Base-by-base conservation (phyloP, 2,888 invertebrate genomes). In the Hydraecia micacea region DNA sequence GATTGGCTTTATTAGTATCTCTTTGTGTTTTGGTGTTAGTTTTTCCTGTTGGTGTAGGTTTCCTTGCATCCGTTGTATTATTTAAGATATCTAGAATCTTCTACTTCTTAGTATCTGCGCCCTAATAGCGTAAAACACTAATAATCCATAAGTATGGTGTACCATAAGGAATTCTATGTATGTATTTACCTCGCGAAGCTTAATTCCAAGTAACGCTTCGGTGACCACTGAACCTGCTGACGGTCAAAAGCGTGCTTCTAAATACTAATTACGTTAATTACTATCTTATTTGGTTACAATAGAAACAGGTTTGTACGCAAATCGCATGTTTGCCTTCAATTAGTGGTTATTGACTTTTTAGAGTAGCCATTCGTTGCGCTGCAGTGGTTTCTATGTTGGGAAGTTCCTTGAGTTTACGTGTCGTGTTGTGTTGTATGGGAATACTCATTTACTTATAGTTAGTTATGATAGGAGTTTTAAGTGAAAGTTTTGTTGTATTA, bases 251-350 rank as follows among this genome's bases (percentile, higher is more conserved):
- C 75, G 73, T 75, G 83, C 58, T 79, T 73, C 65, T 80, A 67
- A 84, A 73, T 70, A 63, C 32, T 75, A 77, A 85, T 85, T 80
- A 77, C 60, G 39, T 49, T 84, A 84, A 84, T 87, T 80, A 84
- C 72, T 87, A 77, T 87, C 85, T 67, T 62, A 84, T 80, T 77
- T 87, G 74, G 77, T 87, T 80, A 87, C 73, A 87, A 85, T 80
- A 77, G 87, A 49, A 77, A 87, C 85, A 75, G 77, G 85, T 84
- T 85, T 69, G 70, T 70, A 71, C 36, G 71, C 63, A 73, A 73
- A 77, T 82, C 66, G 86, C 86, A 75, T 86, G 86, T 71, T 73
- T 79, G 62, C 52, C 77, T 55, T 66, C 79, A 85, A 85, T 86
- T 85, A 80, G 72, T 62, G 62, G 75, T 65, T 77, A 79, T 60